Conservation (phyloP, 2,888 invertebrate genomes). For the Melanchra persicariae region DNA sequence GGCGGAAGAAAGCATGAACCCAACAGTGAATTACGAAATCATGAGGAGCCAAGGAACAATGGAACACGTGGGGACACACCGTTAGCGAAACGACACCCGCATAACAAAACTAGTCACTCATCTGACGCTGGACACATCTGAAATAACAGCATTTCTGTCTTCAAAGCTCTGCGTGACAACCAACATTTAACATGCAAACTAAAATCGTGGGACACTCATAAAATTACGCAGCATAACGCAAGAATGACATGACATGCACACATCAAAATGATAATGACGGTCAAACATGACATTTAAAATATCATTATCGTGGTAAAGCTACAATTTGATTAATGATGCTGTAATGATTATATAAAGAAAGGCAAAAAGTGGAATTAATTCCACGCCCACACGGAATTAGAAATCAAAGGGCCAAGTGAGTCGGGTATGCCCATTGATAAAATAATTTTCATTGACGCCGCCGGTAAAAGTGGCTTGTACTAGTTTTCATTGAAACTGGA, state of each 20-base stretch:
- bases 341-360: conserved; percentile 48
- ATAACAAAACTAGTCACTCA: conserved; percentile 58
- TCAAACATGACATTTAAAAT: conserved; percentile 69
- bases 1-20: conserved; percentile 65
- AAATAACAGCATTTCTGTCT: conserved; percentile 81
- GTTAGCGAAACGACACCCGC: conserved; percentile 75
- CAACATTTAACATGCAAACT: conserved; percentile 69
- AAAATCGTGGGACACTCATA: conserved; percentile 68
- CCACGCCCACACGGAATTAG: conserved; percentile 67
- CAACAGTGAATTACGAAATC: conserved; percentile 69
- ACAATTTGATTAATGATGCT: conserved; percentile 59
- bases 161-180: conserved; percentile 78
- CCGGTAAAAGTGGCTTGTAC: conserved; percentile 63
- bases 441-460: conserved; percentile 77
- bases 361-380: conserved; percentile 54
- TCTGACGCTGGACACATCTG: conserved; percentile 64
- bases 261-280: conserved; percentile 72
- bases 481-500: conserved; percentile 52
- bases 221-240: conserved; percentile 53
- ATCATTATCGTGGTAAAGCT: conserved; percentile 62
- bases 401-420: conserved; percentile 65
- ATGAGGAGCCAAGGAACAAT: conserved; percentile 76
- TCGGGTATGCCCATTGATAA: conserved; percentile 75
- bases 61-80: conserved; percentile 75
- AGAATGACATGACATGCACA: conserved; percentile 72